Evolutionary conservation across 2,888 invertebrate genomes (phyloP).

Genomic region (Nemoura dubitans): DNA sequence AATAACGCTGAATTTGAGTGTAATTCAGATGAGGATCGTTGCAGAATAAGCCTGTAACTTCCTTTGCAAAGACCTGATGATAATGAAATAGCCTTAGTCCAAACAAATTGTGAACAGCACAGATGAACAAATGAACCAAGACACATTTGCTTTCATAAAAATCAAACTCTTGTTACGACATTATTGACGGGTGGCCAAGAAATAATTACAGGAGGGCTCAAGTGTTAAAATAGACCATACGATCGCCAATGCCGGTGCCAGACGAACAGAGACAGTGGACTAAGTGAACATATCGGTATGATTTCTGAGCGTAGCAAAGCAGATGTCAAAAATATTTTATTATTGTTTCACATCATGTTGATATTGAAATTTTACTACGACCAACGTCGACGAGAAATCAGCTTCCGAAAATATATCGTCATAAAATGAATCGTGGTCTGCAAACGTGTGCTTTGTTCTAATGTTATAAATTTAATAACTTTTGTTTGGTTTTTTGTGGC

Average conservation of each 20-base stretch:
- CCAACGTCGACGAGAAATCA: too few relatives aligned
- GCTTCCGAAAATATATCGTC: too few relatives aligned
- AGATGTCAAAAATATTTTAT: neutral
- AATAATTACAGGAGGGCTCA: conserved; percentile 28
- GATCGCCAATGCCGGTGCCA: neutral
- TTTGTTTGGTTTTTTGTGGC: too few relatives aligned
- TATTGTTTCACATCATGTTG: neutral
- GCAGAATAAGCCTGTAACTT: conserved; percentile 9
- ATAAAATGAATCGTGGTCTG: too few relatives aligned
- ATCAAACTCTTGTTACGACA: conserved; percentile 25
- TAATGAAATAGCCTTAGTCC: conserved; percentile 23
- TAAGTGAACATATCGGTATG: neutral
- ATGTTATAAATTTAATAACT: too few relatives aligned
- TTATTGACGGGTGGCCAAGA: conserved; percentile 31
- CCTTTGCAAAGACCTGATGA: conserved; percentile 24
- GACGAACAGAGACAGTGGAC: neutral
- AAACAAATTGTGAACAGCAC: neutral
- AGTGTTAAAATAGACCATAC: conserved; percentile 26
- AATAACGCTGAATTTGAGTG: neutral
- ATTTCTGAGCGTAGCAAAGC: neutral
- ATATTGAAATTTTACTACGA: neutral
- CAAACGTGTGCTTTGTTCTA: too few relatives aligned
- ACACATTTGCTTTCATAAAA: conserved; percentile 23
- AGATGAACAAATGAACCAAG: conserved; percentile 15
- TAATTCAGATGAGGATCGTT: neutral